Evolutionary conservation across 2,888 invertebrate genomes (phyloP), one percentile per base, ranked within the genome.

Genomic region (Megamerina dolium): DNA sequence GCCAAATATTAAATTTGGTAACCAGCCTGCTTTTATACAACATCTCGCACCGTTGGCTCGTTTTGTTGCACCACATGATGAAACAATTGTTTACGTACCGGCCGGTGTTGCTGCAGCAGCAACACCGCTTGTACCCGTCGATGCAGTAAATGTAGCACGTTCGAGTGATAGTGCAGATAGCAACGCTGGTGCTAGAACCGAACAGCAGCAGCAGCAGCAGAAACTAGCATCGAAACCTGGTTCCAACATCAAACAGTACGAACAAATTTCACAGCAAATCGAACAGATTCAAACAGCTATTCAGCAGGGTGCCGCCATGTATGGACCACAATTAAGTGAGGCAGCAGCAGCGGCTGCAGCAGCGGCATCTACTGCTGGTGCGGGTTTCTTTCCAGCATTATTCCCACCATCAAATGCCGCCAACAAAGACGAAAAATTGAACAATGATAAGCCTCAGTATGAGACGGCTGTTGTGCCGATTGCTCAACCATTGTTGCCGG

Each of bases 1-100:
- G 41, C 63, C 68, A 8, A 58, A 66, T 9, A 26, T 65, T 13
- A 65, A 63, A 29, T 66, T 56, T 41, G 51, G 50, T 20, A 30
- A 46, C 1, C 32, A 51, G 2, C 39, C 46, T 10, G 45, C 55
- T 3, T 35, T 58, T 20, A 55, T 68, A 30, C 68, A 68, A 23
- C 65, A 68, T 27, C 52, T 71, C 19, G 56, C 65, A 13, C 68
- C 68, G 3, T 44, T 66, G 42, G 68, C 66, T 8, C 63, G 66
- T n/a, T 64, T 68, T 35, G 54, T 58, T 5, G 51, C 59, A 3
- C 63, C 66, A 1, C 60, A 61, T 37, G 69, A 69, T 41, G 68
- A 68, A 50, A 66, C 68, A 5, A 57, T 68, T 42, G 60, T 69
- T 6, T 68, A 63, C 51, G 64, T 66, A 34, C 68, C 68, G 1